These are phyloP conservation scores for Stylophora pistillata DNA, from an alignment of 64 coral and sea anemone species.

Conservation along the genomic window DNA sequence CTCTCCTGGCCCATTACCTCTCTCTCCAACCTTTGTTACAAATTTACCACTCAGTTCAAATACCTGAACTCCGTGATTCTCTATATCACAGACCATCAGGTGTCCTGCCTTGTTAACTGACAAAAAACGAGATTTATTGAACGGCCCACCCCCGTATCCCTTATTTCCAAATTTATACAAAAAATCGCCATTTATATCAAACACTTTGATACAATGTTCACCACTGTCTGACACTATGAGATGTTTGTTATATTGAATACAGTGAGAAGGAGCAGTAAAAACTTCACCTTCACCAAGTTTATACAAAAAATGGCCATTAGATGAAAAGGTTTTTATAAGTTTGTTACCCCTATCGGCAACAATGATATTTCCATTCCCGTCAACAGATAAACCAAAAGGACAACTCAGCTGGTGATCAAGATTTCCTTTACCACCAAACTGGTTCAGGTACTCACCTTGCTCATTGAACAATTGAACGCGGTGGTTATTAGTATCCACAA, in stretches of 20 bases:
- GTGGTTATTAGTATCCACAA: not conserved
- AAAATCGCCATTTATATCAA: constrained; percentile 50
- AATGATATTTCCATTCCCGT: not conserved
- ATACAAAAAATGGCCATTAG: not conserved
- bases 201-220: constrained; percentile 43
- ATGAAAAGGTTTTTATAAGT: not conserved
- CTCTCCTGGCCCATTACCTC: constrained; percentile 56
- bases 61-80: constrained; percentile 66
- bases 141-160: not conserved
- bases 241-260: not conserved
- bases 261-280: not conserved
- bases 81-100: constrained; percentile 46
- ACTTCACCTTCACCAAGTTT: not conserved
- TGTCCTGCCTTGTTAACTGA: constrained; percentile 44
- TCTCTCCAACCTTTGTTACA: constrained; percentile 59
- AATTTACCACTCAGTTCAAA: constrained; percentile 54
- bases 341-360: not conserved
- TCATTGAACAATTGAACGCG: constrained; percentile 7
- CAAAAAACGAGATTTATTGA: constrained; percentile 44
- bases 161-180: constrained; percentile 44
- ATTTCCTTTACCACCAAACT: constrained; percentile 7
- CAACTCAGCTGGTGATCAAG: not conserved
- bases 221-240: not conserved
- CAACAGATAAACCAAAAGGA: not conserved
- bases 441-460: not conserved